Conservation (phyloP, 92 coral and sea anemone species). For the Actinostola sp. region DNA sequence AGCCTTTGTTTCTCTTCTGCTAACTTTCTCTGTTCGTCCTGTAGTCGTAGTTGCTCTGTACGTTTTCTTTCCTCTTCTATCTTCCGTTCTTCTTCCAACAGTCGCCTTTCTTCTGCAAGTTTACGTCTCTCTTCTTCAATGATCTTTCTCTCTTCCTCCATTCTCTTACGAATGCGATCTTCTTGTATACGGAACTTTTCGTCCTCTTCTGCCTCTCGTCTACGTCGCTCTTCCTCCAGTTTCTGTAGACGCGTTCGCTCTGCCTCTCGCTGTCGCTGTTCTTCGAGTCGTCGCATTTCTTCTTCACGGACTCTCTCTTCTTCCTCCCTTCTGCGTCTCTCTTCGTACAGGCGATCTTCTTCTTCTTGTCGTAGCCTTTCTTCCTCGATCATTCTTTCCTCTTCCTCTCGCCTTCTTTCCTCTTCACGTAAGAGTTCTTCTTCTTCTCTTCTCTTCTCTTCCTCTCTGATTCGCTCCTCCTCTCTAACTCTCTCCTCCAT, state of each 20-base stretch:
- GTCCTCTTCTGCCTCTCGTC: constrained; percentile 38
- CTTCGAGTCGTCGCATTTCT: constrained; percentile 35
- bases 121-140: constrained; percentile 64
- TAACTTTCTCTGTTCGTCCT: constrained; percentile 39
- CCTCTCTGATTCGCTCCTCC: constrained; percentile 26
- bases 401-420: constrained; percentile 32
- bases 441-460: neutral
- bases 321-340: constrained; percentile 34
- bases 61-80: constrained; percentile 57
- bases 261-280: constrained; percentile 33
- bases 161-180: constrained; percentile 39
- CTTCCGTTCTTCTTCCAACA: constrained; percentile 64
- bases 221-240: constrained; percentile 35
- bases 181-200: constrained; percentile 47
- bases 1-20: constrained; percentile 41
- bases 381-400: constrained; percentile 24
- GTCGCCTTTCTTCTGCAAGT: constrained; percentile 77
- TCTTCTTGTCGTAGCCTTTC: constrained; percentile 21
- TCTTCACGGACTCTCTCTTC: constrained; percentile 42
- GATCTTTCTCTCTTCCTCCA: constrained; percentile 44
- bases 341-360: constrained; percentile 36
- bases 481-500: constrained; percentile 39
- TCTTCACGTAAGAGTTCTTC: constrained; percentile 18
- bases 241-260: constrained; percentile 17
- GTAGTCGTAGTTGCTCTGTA: constrained; percentile 38